Evolutionary conservation across 2,888 invertebrate species (phyloP), one percentile per base, ranked within the genome.

Genomic region (Ochlodes sylvanus): DNA sequence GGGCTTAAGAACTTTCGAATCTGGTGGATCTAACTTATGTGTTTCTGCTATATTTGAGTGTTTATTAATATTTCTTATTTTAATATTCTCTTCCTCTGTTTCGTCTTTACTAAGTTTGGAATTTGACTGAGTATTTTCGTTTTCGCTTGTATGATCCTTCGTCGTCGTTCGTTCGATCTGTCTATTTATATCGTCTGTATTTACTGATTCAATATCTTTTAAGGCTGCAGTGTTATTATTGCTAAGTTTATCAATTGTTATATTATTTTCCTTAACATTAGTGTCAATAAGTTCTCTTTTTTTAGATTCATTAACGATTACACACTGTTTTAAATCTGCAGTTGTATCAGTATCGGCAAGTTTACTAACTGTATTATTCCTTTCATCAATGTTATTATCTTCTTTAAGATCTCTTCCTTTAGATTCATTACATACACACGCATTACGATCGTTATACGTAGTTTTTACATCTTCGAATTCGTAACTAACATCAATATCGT

Each of bases 401-500:
- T n/a, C n/a, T n/a, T n/a, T 34, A 21, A 15, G 38, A 68, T 65
- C 15, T 55, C 6, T 55, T 15, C 0, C 15, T 21, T 6, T 3
- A 27, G 15, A 56, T 32, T 42, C 65, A 62, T 64, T 56, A 34
- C 2, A 21, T 38, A 9, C 38, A 12, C 38, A 38, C 34, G 69
- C 66, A 15, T 21, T 54, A 5, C 32, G 47, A 34, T 60, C 41
- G 2, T 32, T n/a, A 62, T 7, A 65, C 44, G 19, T 60, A 19
- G 15, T n/a, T 42, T 66, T 54, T 21, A 56, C 57, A 9, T 54
- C 10, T 67, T 41, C n/a, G n/a, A n/a, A 9, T 17, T 34, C 10
- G 19, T 17, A 68, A 63, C 64, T 47, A 63, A 41, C 65, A 67
- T 70, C 69, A 21, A 68, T 70, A 41, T 73, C 70, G 0, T 79